phyloP scores from a whole-genome alignment of 1,140 invertebrate genomes.

The Halotydeus destructor region DNA sequence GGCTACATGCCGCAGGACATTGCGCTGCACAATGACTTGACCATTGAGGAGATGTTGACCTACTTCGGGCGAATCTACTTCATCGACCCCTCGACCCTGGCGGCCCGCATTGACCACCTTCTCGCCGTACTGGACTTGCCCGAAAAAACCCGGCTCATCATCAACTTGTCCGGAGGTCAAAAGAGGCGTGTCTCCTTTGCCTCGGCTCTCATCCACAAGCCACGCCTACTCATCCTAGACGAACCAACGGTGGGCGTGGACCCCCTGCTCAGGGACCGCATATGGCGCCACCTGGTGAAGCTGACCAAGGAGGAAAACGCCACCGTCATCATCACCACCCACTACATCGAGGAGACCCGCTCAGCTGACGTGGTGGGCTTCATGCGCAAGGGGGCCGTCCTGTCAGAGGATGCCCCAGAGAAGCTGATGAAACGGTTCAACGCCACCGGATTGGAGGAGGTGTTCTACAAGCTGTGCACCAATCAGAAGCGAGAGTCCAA shows the following conservation, averaged over 20 bases:
- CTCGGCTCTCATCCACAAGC: constrained; percentile 74
- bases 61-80: constrained; percentile 88
- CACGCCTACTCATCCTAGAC: constrained; percentile 57
- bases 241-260: constrained; percentile 29
- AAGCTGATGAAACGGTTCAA: constrained; percentile 56
- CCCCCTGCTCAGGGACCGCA: constrained; percentile 20
- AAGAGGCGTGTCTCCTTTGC: constrained; percentile 77
- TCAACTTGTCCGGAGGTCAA: constrained; percentile 54
- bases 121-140: constrained; percentile 70
- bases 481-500: not conserved
- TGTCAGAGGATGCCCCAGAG: constrained; percentile 75
- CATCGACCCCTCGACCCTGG: constrained; percentile 33
- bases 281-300: constrained; percentile 15
- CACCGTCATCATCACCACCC: constrained; percentile 28
- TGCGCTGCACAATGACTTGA: constrained; percentile 77
- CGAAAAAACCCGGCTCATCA: constrained; percentile 25
- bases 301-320: constrained; percentile 29
- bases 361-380: constrained; percentile 31
- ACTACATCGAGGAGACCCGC: constrained; percentile 28
- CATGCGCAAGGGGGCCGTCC: constrained; percentile 15
- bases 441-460: constrained; percentile 65
- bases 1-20: constrained; percentile 34
- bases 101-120: constrained; percentile 56
- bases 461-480: constrained; percentile 68
- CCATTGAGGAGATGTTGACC: constrained; percentile 77